Conservation (phyloP, 2,797 vertebrate species). For the Meda fulgida region DNA sequence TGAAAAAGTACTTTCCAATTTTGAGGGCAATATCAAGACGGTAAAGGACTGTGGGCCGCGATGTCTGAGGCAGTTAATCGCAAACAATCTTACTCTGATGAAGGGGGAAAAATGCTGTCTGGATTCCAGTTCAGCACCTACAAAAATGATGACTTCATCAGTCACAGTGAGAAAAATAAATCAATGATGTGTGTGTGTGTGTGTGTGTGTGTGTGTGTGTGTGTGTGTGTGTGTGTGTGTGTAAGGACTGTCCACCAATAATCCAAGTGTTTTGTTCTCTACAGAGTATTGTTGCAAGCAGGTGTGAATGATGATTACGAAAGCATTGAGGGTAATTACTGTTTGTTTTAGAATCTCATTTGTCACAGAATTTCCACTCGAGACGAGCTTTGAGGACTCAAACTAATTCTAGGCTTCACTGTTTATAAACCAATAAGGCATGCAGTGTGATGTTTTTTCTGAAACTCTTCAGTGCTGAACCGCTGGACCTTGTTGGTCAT, state of each 20-base stretch:
- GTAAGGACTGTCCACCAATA: not conserved
- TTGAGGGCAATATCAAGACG: not conserved
- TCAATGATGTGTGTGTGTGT: not conserved
- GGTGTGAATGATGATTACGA: not conserved
- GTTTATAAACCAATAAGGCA: slow-evolving; percentile 12
- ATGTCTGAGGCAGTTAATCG: not conserved
- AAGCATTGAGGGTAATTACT: not conserved
- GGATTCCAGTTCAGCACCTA: not conserved
- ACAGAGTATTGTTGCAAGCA: not conserved
- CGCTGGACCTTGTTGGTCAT: not conserved
- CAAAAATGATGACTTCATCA: not conserved
- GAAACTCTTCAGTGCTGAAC: not conserved
- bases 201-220: not conserved
- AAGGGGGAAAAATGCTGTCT: not conserved
- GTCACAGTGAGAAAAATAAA: slow-evolving; percentile 1
- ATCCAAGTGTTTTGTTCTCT: not conserved
- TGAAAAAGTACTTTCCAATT: not conserved
- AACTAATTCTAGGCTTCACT: slow-evolving; percentile 10
- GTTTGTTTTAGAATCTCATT: slow-evolving; percentile 26
- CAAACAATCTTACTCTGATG: not conserved
- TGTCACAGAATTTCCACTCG: not conserved
- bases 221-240: not conserved
- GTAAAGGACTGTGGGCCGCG: not conserved
- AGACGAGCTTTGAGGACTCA: not conserved
- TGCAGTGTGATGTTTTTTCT: slow-evolving; percentile 12